phyloP scores from a whole-genome alignment of 2,888 invertebrate genomes.

The Nomada lathburiana region DNA sequence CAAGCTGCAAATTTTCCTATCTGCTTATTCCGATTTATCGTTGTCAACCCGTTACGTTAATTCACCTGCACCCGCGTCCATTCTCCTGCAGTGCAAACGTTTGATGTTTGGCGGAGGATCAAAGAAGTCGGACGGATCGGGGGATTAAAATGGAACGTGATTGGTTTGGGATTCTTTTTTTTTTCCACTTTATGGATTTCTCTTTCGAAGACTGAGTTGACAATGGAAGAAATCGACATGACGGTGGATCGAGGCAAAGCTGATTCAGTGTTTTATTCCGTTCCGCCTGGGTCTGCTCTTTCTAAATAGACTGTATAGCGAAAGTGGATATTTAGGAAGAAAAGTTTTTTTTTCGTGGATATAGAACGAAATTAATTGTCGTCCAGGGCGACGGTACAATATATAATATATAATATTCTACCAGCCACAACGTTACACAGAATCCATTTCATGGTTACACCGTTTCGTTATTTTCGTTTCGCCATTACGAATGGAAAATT shows the following conservation, averaged over 20 bases:
- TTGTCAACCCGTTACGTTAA: constrained; percentile 44
- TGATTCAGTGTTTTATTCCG: background rate
- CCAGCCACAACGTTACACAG: too few relatives aligned
- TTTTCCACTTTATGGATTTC: background rate
- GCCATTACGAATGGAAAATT: too few relatives aligned
- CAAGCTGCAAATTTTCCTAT: constrained; percentile 52
- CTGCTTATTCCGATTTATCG: constrained; percentile 55
- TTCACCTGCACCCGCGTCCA: constrained; percentile 13
- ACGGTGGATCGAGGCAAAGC: background rate
- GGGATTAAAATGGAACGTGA: background rate
- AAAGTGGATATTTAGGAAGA: background rate
- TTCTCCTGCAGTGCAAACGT: background rate
- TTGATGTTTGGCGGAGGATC: constrained; percentile 20
- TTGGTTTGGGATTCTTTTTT: background rate
- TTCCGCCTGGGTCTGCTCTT: background rate
- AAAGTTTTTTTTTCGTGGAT: too few relatives aligned
- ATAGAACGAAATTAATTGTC: too few relatives aligned
- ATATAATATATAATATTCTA: too few relatives aligned
- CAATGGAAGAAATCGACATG: background rate
- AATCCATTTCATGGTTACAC: too few relatives aligned
- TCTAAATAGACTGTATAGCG: too few relatives aligned
- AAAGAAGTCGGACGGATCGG: constrained; percentile 6
- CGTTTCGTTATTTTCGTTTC: too few relatives aligned
- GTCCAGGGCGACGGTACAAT: too few relatives aligned
- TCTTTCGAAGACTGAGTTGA: background rate